These are phyloP conservation scores for Geococcyx californianus DNA, from an alignment of 2,113 vertebrate genomes.

Conservation along the genomic window DNA sequence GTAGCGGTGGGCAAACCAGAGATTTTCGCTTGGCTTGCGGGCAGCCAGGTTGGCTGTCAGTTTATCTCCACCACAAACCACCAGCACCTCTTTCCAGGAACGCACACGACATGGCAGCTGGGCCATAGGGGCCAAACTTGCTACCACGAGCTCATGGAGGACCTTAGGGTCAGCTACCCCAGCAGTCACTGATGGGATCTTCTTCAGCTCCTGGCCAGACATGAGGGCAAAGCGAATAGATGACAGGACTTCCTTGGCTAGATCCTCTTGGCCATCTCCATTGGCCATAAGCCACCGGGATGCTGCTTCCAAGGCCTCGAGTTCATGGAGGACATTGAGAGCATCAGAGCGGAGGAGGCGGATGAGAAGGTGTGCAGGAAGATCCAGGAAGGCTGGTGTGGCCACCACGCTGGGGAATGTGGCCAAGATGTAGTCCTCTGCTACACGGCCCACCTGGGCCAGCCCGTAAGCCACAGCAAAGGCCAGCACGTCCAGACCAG, in stretches of 20 bases:
- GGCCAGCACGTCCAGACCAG: conserved; percentile 80
- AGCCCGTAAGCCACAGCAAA: conserved; percentile 82
- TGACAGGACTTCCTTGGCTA: conserved; percentile 76
- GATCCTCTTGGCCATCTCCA: conserved; percentile 62
- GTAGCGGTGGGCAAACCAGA: conserved; percentile 88
- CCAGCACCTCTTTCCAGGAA: conserved; percentile 77
- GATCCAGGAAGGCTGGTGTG: conserved; percentile 81
- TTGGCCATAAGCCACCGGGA: conserved; percentile 83
- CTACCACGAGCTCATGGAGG: conserved; percentile 41
- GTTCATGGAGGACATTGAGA: conserved; percentile 82
- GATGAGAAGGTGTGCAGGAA: conserved; percentile 77
- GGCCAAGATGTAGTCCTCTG: conserved; percentile 81
- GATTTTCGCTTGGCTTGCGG: conserved; percentile 74
- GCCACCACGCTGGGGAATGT: conserved; percentile 82
- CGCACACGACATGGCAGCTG: conserved; percentile 75
- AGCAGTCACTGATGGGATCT: conserved; percentile 76
- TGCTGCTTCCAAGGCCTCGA: conserved; percentile 83
- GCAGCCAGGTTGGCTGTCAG: conserved; percentile 75
- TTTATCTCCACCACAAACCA: conserved; percentile 86
- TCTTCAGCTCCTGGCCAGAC: conserved; percentile 87
- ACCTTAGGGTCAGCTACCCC: conserved; percentile 56
- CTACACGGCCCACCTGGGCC: conserved; percentile 72
- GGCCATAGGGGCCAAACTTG: conserved; percentile 51
- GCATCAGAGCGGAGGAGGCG: conserved; percentile 77
- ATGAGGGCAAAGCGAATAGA: conserved; percentile 89